A percentile compares a stretch with the other conserved stretches of the same genome.
These are phyloP conservation scores for Icerya purchasi DNA, from an alignment of 2,888 invertebrate species.

Conservation along the genomic window DNA sequence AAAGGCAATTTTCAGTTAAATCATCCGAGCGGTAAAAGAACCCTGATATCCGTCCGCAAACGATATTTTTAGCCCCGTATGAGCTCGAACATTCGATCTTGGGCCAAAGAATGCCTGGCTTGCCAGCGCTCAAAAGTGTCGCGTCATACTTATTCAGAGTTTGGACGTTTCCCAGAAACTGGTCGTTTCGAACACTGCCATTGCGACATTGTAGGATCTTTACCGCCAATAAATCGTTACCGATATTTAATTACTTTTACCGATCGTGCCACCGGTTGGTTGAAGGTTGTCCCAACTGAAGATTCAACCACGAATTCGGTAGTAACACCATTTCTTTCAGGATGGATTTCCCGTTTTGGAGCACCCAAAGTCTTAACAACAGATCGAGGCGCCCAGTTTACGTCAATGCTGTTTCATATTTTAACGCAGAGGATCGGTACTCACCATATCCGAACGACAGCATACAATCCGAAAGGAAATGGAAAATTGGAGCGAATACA, in stretches of 20 bases:
- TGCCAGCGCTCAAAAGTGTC: conserved; percentile 24
- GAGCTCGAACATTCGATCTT: conserved; percentile 21
- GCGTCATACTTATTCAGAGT: conserved; percentile 21
- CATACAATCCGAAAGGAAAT: too few relatives aligned
- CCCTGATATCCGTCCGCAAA: conserved; percentile 20
- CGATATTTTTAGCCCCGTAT: conserved; percentile 25
- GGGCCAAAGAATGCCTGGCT: conserved; percentile 21
- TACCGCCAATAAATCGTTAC: conserved; percentile 1
- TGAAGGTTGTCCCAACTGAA: not conserved
- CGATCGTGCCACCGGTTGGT: not conserved
- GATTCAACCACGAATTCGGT: not conserved
- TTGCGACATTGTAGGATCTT: conserved; percentile 21
- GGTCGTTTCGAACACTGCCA: conserved; percentile 22
- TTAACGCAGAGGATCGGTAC: not conserved
- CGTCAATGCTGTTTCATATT: conserved; percentile 20
- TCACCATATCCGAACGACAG: not conserved
- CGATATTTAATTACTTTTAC: not conserved
- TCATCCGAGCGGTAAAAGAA: conserved; percentile 19
- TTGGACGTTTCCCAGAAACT: conserved; percentile 18
- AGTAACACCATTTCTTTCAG: conserved; percentile 6
- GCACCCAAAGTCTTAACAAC: conserved; percentile 22
- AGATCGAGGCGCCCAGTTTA: conserved; percentile 25
- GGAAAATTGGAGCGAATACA: too few relatives aligned
- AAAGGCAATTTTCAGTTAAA: conserved; percentile 14
- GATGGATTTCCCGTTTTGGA: conserved; percentile 26